Conservation (phyloP, 2,888 invertebrate species). For the Gymnosoma rotundatum region DNA sequence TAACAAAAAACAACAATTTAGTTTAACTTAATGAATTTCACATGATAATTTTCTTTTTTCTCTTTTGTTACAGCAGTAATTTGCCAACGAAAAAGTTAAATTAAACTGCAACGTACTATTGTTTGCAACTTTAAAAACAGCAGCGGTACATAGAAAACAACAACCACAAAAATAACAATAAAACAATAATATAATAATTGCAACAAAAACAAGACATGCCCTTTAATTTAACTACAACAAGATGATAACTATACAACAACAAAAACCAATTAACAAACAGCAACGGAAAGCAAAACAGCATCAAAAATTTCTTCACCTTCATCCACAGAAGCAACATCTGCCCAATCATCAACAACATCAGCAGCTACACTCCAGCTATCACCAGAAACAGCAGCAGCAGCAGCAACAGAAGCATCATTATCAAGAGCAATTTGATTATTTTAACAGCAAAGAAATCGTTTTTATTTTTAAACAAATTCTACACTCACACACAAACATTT, state of each 20-base stretch:
- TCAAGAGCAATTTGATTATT: slow-evolving; percentile 52
- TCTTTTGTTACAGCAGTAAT: slow-evolving; percentile 37
- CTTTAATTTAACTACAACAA: slow-evolving; percentile 61
- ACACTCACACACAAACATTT: slow-evolving; percentile 60
- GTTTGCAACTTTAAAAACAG: neutral
- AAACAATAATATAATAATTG: slow-evolving; percentile 40
- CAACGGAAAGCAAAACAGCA: slow-evolving; percentile 53
- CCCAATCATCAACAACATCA: slow-evolving; percentile 39
- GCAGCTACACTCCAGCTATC: neutral
- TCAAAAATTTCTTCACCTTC: slow-evolving; percentile 60
- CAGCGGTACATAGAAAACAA: slow-evolving; percentile 7
- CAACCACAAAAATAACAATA: slow-evolving; percentile 17
- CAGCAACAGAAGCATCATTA: slow-evolving; percentile 47
- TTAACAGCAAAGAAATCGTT: slow-evolving; percentile 64
- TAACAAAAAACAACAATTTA: slow-evolving; percentile 29
- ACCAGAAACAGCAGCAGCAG: slow-evolving; percentile 21
- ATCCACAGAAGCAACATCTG: slow-evolving; percentile 43
- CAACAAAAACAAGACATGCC: slow-evolving; percentile 66
- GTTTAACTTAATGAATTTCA: slow-evolving; percentile 30
- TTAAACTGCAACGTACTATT: slow-evolving; percentile 10
- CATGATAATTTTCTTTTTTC: neutral
- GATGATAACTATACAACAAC: slow-evolving; percentile 70
- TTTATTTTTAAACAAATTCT: slow-evolving; percentile 71
- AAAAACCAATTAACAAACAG: slow-evolving; percentile 57
- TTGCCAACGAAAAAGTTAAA: slow-evolving; percentile 23